phyloP scores from a whole-genome alignment of 2,888 invertebrate species.

The Quadriops clusia region DNA sequence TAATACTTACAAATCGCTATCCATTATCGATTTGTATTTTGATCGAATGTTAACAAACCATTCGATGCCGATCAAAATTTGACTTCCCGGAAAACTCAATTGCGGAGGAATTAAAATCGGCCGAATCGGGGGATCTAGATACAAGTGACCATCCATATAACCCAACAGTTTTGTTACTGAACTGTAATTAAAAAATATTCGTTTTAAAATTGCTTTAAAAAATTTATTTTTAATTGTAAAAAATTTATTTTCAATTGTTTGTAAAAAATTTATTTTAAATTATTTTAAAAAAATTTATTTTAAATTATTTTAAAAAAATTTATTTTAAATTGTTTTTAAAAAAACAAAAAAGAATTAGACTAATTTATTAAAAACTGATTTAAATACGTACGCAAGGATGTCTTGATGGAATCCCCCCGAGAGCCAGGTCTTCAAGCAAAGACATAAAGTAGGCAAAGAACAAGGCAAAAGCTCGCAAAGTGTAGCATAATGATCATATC shows the following conservation, averaged over 20 bases:
- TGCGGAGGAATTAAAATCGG: constrained; percentile 36
- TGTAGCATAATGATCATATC: constrained; percentile 63
- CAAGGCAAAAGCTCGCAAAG: constrained; percentile 56
- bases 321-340: not conserved
- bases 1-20: constrained; percentile 43
- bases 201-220: too few relatives aligned
- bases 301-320: not conserved
- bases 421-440: constrained; percentile 47
- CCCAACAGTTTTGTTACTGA: constrained; percentile 16
- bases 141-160: constrained; percentile 29
- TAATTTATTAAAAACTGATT: constrained; percentile 2
- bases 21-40: constrained; percentile 39
- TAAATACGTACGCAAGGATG: constrained; percentile 32
- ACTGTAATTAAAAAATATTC: constrained; percentile 9
- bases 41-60: constrained; percentile 42
- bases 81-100: constrained; percentile 42
- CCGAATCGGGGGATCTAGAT: constrained; percentile 31
- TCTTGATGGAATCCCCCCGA: constrained; percentile 37
- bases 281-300: not conserved
- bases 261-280: not conserved
- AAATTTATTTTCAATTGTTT: not conserved
- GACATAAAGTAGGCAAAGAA: constrained; percentile 48
- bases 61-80: constrained; percentile 36
- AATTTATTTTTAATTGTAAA: not conserved
- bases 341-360: too few relatives aligned